phyloP scores from a whole-genome alignment of 1,140 invertebrate species.

The Ostrea edulis region DNA sequence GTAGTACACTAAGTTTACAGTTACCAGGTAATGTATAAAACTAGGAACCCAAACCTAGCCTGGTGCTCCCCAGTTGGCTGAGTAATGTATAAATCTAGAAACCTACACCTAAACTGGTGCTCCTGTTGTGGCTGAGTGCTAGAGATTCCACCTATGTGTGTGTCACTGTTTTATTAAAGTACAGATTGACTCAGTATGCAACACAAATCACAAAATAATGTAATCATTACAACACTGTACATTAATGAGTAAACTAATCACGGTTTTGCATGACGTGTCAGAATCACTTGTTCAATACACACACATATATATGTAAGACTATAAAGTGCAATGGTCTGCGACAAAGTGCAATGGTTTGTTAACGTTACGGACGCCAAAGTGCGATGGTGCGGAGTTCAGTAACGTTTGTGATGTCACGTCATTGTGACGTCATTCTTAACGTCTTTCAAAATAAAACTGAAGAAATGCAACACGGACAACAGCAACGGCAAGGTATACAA shows the following conservation, averaged over 20 bases:
- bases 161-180: background rate
- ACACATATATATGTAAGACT: too few relatives aligned
- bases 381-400: too few relatives aligned
- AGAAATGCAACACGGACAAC: too few relatives aligned
- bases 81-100: background rate
- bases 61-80: background rate
- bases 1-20: background rate
- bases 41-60: background rate
- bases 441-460: too few relatives aligned
- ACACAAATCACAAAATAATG: slow-evolving; percentile 13
- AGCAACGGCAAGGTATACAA: too few relatives aligned
- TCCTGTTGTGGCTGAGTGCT: background rate
- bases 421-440: too few relatives aligned
- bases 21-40: background rate
- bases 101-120: background rate
- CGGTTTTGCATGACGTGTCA: background rate
- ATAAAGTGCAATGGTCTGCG: too few relatives aligned
- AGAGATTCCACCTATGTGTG: background rate
- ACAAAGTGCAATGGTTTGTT: too few relatives aligned
- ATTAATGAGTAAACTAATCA: background rate
- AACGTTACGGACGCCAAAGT: too few relatives aligned
- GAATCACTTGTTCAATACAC: background rate
- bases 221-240: background rate
- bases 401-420: too few relatives aligned
- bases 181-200: background rate